These are phyloP conservation scores for Trichonephila clavata DNA, from an alignment of 1,140 invertebrate species.

Conservation along the genomic window DNA sequence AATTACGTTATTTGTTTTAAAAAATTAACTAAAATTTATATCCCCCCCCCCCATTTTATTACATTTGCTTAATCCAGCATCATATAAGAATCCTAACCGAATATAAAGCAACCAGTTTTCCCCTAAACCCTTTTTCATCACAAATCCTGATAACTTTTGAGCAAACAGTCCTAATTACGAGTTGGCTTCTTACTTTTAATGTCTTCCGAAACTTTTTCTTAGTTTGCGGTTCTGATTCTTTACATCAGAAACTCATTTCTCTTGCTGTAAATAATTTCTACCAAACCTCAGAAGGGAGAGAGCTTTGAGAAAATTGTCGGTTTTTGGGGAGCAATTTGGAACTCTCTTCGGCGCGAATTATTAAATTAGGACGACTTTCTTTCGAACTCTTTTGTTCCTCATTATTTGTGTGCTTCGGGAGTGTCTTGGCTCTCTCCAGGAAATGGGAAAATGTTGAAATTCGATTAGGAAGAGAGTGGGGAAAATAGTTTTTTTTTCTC, in stretches of 20 bases:
- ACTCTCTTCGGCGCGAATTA: constrained; percentile 42
- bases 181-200: neutral
- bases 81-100: no score
- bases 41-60: no score
- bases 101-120: neutral
- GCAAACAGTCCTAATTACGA: neutral
- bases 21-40: no score
- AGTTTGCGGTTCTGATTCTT: neutral
- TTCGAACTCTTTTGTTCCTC: constrained; percentile 50
- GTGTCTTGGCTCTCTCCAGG: neutral
- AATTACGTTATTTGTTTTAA: no score
- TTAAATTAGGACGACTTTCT: constrained; percentile 58
- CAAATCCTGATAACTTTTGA: neutral
- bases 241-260: neutral
- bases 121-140: neutral
- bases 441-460: constrained; percentile 61
- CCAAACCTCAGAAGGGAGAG: neutral
- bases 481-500: neutral
- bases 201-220: neutral
- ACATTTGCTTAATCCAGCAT: no score
- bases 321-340: constrained; percentile 54
- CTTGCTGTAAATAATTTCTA: constrained; percentile 1
- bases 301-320: constrained; percentile 45
- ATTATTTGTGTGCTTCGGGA: constrained; percentile 22
- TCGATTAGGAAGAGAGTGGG: constrained; percentile 26